Evolutionary conservation across 2,113 vertebrate genomes (phyloP).

Genomic region (Scomber scombrus): DNA sequence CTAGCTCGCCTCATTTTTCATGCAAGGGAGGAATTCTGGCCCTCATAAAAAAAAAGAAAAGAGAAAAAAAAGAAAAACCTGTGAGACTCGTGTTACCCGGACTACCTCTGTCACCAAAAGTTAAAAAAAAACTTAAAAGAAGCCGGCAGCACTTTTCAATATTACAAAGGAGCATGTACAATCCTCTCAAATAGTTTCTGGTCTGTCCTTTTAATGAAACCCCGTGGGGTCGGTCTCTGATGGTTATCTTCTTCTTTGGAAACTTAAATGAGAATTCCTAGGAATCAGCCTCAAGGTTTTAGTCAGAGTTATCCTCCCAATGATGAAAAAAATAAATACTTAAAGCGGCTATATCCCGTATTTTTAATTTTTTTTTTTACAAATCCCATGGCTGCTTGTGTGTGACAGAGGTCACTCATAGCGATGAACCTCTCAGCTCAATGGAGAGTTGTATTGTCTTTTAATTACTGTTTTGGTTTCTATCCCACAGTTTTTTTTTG

Average conservation of each 20-base stretch:
- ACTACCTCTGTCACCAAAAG: not conserved
- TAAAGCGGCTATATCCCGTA: no score
- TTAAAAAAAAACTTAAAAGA: constrained; percentile 16
- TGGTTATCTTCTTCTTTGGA: not conserved
- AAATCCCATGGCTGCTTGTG: no score
- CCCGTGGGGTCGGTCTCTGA: not conserved
- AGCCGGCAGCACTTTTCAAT: not conserved
- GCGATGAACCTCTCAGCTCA: no score
- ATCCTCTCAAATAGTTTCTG: constrained; percentile 7
- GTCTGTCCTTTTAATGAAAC: constrained; percentile 39
- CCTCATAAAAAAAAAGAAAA: not conserved
- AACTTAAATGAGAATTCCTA: constrained; percentile 30
- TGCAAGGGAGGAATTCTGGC: not conserved
- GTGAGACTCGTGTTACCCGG: not conserved
- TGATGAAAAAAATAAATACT: no score
- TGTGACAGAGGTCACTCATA: no score
- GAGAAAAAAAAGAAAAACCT: no score
- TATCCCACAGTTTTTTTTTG: no score
- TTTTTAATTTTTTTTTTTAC: no score
- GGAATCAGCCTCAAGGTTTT: not conserved
- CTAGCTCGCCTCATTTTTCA: not conserved
- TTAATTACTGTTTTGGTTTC: no score
- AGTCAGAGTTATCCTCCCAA: no score
- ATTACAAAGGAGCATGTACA: constrained; percentile 16
- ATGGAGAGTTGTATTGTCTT: no score